Percentiles rank a stretch among this genome's conserved stretches.
Conservation (phyloP, 2,888 invertebrate species). For the Eilema caniola region DNA sequence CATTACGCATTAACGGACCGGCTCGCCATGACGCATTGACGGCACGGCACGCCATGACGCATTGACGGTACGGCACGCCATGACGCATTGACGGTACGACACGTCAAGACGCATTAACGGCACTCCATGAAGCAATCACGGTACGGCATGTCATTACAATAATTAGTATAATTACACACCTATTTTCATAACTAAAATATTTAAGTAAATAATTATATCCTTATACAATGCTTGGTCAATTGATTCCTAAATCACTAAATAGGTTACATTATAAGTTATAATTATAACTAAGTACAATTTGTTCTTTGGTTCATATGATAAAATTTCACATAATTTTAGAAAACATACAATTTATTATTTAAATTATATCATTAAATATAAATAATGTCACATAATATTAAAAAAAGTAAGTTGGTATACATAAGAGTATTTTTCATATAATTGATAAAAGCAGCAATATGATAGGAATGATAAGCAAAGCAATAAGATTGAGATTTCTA, state of each 20-base stretch:
- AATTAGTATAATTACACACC: too few species aligned
- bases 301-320: constrained; percentile 13
- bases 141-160: too few species aligned
- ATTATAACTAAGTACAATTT: constrained; percentile 12
- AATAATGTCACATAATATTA: background rate
- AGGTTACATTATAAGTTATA: background rate
- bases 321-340: background rate
- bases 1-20: too few species aligned
- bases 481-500: constrained; percentile 1
- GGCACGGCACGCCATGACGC: too few species aligned
- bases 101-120: too few species aligned
- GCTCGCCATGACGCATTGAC: too few species aligned
- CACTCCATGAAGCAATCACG: too few species aligned
- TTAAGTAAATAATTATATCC: background rate
- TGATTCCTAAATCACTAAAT: background rate
- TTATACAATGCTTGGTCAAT: constrained; percentile 2
- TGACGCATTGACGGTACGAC: too few species aligned
- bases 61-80: too few species aligned
- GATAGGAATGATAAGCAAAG: background rate
- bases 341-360: background rate
- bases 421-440: constrained; percentile 10
- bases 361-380: background rate
- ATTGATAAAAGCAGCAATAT: background rate
- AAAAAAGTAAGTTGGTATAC: background rate
- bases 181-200: background rate